Base-by-base conservation (phyloP, 2,113 vertebrate genomes). In the Zingel zingel region DNA sequence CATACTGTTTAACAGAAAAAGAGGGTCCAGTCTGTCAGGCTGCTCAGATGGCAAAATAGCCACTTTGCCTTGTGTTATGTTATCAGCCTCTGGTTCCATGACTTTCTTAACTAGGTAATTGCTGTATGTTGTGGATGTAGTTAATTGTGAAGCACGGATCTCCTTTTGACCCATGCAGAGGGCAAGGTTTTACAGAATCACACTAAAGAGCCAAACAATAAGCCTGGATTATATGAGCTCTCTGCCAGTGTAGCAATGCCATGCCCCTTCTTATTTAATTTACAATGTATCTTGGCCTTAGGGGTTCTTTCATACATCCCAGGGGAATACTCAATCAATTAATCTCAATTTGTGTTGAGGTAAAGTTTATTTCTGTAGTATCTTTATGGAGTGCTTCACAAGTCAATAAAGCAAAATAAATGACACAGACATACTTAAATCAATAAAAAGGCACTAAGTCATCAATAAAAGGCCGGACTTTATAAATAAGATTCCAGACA, bases 41-140 rank as follows among this genome's bases (percentile, higher is more conserved):
- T 56, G 21, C 43, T 72, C 53, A 61, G 64, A 85, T 82, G 74
- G 54, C 27, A 85, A 59, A 83, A 58, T 51, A 58, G 50, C 21
- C 56, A 30, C 51, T 79, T 70, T 48, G 74, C 9, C 47, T 74
- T 53, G 50, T 79, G 74, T 85, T 79, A 65, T 76, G 54, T 63
- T 51, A 82, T 63, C 19, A 71, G 56, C 30, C 50, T 89, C 71
- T 78, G 77, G 66, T 74, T 88, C 76, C 36, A 63, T 71, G 68
- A 77, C 39, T 84, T 54, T 83, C 79, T 83, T 81, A 89, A 88
- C 85, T 64, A 88, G 80, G 59, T 12, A 33, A 82, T 83, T 39
- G 65, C 81, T 85, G 70, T 76, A 64, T 89, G 85, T 83, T 81
- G 39, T 79, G 80, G 74, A 88, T 67, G 58, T 16, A 89, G 47